Evolutionary conservation across 2,797 vertebrate genomes (phyloP).

Genomic region (Acrossocheilus wenchowensis): DNA sequence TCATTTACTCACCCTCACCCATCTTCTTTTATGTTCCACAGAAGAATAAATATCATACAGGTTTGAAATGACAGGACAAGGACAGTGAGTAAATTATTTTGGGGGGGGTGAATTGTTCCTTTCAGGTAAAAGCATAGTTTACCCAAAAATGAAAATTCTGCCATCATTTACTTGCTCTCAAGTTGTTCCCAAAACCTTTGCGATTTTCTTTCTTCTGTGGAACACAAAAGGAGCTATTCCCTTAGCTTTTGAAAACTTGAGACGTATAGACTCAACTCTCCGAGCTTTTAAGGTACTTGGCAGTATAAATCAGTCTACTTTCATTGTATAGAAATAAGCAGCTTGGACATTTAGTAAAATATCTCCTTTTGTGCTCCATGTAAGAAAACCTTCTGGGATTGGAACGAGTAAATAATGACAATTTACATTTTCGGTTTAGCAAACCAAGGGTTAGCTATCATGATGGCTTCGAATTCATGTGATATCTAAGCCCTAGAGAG

Average conservation of each 20-base stretch:
- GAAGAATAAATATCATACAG: background rate
- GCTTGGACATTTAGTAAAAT: too few relatives aligned
- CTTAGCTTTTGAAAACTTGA: background rate
- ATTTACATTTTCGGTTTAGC: constrained; percentile 26
- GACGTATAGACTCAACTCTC: background rate
- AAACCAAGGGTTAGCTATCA: constrained; percentile 5
- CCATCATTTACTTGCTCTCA: background rate
- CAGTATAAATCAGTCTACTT: background rate
- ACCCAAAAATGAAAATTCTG: background rate
- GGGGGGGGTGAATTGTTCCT: background rate
- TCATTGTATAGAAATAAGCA: background rate
- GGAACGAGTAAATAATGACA: background rate
- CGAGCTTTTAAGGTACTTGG: background rate
- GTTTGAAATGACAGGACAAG: background rate
- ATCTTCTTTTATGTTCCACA: background rate
- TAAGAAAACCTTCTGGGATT: background rate
- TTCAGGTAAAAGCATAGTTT: background rate
- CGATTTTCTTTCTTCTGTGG: background rate
- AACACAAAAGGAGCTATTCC: background rate
- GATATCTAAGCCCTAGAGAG: background rate
- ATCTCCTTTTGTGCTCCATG: background rate
- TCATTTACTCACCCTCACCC: background rate
- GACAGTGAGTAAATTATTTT: too few relatives aligned
- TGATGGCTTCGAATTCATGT: background rate
- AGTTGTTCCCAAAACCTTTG: background rate